Evolutionary conservation across 2,888 invertebrate species (phyloP).

Genomic region (Meta bourneti): DNA sequence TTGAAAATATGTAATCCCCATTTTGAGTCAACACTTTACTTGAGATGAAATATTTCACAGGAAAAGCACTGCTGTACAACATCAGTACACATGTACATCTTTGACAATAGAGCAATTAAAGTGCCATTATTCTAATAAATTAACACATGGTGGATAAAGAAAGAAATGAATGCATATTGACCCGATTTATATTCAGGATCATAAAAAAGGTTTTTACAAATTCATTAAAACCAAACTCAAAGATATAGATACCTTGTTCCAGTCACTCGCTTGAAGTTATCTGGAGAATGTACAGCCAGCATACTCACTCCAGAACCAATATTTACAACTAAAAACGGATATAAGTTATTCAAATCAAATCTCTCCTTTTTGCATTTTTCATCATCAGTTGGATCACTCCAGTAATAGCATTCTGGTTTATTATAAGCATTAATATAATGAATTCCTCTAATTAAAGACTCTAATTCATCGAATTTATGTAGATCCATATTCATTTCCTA

Average conservation of each 20-base stretch:
- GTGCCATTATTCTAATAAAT: too few relatives aligned
- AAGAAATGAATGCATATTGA: too few relatives aligned
- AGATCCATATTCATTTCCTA: constrained; percentile 95
- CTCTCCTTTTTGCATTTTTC: constrained; percentile 85
- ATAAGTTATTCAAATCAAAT: constrained; percentile 84
- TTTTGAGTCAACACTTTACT: too few relatives aligned
- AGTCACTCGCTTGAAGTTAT: constrained; percentile 93
- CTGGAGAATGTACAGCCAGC: constrained; percentile 90
- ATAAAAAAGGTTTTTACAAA: too few relatives aligned
- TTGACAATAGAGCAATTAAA: too few relatives aligned
- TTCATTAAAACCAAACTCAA: too few relatives aligned
- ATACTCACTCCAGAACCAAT: constrained; percentile 98
- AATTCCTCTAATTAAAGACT: constrained; percentile 96
- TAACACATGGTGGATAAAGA: too few relatives aligned
- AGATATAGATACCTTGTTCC: constrained; percentile 90
- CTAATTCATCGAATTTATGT: constrained; percentile 96
- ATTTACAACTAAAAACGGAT: constrained; percentile 91
- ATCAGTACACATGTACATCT: too few relatives aligned
- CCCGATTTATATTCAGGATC: too few relatives aligned
- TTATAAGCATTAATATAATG: constrained; percentile 95
- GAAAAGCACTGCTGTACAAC: too few relatives aligned
- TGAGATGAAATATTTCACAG: too few relatives aligned
- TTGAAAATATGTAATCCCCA: too few relatives aligned
- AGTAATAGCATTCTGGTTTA: constrained; percentile 95
- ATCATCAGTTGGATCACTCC: constrained; percentile 89